phyloP scores from a whole-genome alignment of 2,888 invertebrate species.

The Chymomyza caudatula region DNA sequence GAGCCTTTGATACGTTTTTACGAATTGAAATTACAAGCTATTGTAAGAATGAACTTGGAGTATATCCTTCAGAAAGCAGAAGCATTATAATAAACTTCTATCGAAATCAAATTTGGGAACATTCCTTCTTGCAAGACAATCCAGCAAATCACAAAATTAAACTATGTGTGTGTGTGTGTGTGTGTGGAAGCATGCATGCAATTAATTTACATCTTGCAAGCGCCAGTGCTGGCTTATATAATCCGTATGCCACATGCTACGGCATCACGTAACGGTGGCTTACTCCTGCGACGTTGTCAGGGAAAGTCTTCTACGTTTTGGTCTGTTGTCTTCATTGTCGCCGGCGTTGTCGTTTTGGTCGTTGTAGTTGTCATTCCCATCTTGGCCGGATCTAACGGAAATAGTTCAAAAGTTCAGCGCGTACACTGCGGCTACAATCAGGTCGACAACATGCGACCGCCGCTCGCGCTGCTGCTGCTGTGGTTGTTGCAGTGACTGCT shows the following conservation, averaged over 20 bases:
- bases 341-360: not conserved
- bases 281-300: too few relatives aligned
- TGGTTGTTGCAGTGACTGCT: constrained; percentile 19
- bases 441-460: constrained; percentile 36
- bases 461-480: not conserved
- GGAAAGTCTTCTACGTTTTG: too few relatives aligned
- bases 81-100: too few relatives aligned
- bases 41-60: too few relatives aligned
- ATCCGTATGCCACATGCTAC: not conserved
- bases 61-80: too few relatives aligned
- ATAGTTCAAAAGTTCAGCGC: constrained; percentile 62
- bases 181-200: constrained; percentile 8
- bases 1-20: too few relatives aligned
- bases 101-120: not conserved
- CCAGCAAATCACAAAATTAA: constrained; percentile 13
- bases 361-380: not conserved
- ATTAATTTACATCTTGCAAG: constrained; percentile 35
- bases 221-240: not conserved
- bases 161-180: constrained; percentile 16
- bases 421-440: constrained; percentile 39
- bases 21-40: too few relatives aligned
- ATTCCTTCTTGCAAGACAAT: not conserved
- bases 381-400: constrained; percentile 43
- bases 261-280: not conserved
- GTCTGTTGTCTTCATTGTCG: not conserved